phyloP scores from a whole-genome alignment of 2,888 invertebrate species.

The Orchestes rusci region DNA sequence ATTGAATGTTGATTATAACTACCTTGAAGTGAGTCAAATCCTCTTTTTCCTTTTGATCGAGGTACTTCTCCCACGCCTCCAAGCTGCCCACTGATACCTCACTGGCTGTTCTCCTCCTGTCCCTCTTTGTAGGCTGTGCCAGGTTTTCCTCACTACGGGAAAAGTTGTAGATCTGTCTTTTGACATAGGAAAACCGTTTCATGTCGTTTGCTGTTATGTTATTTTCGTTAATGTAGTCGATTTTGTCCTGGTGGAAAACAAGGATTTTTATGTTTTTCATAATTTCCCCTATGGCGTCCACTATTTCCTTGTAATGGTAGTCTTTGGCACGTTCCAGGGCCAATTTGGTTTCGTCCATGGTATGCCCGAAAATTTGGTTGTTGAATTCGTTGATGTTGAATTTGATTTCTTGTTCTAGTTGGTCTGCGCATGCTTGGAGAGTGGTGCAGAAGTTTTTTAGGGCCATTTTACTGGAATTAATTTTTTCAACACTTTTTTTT shows the following conservation, averaged over 20 bases:
- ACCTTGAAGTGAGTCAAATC: background rate
- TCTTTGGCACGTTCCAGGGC: slow-evolving; percentile 30
- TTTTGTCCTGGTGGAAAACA: slow-evolving; percentile 27
- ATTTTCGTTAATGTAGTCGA: slow-evolving; percentile 21
- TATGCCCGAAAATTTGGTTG: slow-evolving; percentile 20
- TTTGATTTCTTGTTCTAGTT: slow-evolving; percentile 28
- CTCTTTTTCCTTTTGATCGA: slow-evolving; percentile 20
- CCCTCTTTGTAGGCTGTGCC: slow-evolving; percentile 12
- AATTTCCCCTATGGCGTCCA: slow-evolving; percentile 26
- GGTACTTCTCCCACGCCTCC: slow-evolving; percentile 31
- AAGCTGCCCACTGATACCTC: slow-evolving; percentile 27
- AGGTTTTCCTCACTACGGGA: slow-evolving; percentile 15
- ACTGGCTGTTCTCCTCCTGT: slow-evolving; percentile 24
- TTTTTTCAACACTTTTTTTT: too few species aligned
- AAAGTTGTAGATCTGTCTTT: slow-evolving; percentile 28
- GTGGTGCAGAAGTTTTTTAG: slow-evolving; percentile 25
- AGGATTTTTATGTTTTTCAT: slow-evolving; percentile 26
- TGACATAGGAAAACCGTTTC: slow-evolving; percentile 28
- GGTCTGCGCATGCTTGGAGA: slow-evolving; percentile 26
- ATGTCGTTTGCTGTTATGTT: slow-evolving; percentile 24
- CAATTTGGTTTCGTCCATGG: slow-evolving; percentile 20
- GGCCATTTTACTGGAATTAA: too few species aligned
- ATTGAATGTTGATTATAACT: too few species aligned
- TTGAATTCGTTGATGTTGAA: slow-evolving; percentile 25
- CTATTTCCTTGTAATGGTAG: slow-evolving; percentile 31